phyloP scores from a whole-genome alignment of 2,113 vertebrate genomes.

The Alligator sinensis region DNA sequence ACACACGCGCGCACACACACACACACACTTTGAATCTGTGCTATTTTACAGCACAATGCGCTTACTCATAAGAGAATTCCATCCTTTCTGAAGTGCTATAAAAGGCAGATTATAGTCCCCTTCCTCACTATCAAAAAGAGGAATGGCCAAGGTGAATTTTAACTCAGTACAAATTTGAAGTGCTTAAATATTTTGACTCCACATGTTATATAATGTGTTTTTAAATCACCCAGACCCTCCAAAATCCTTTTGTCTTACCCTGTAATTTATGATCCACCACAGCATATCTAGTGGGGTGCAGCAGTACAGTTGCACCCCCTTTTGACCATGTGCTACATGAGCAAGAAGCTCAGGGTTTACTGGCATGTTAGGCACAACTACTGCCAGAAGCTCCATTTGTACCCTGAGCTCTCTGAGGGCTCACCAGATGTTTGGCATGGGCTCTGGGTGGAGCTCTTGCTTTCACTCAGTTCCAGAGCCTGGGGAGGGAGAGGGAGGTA shows the following conservation, averaged over 20 bases:
- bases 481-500: no score
- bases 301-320: no score
- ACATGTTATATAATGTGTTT: not conserved
- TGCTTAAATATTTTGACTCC: not conserved
- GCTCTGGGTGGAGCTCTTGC: no score
- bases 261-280: not conserved
- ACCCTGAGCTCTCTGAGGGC: no score
- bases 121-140: not conserved
- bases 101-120: not conserved
- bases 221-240: not conserved
- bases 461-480: no score
- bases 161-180: not conserved
- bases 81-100: not conserved
- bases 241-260: not conserved
- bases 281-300: no score
- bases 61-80: not conserved
- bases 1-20: not conserved
- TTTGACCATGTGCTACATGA: no score
- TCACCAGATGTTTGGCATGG: no score
- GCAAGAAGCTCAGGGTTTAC: no score
- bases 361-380: no score
- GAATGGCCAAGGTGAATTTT: not conserved
- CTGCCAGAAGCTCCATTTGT: no score
- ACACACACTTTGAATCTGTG: slow-evolving; percentile 30
- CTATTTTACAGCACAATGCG: not conserved